Evolutionary conservation across 2,113 vertebrate genomes (phyloP), one percentile per base, ranked within the genome.

Genomic region (Anolis carolinensis): DNA sequence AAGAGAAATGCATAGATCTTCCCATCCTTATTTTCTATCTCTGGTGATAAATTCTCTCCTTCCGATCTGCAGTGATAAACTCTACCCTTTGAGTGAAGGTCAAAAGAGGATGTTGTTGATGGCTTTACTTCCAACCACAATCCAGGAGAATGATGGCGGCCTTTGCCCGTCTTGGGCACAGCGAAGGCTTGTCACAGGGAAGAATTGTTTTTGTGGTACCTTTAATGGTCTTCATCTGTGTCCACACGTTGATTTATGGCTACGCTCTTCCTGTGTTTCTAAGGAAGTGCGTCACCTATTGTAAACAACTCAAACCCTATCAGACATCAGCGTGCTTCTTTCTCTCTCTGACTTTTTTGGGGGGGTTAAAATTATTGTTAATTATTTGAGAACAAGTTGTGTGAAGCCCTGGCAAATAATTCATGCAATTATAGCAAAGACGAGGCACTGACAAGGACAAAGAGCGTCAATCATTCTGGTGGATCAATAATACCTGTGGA

Each of bases 381-480:
- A 94, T 93, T 91, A 92, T 94, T 73, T 90, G 89, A 92, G 84
- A 90, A 93, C 92, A 90, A 93, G 90, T 88, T 92, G 75, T 93
- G 84, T 84, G 92, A 91, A 89, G 85, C 88, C 93, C 79, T 25
- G 4, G 81, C 89, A 92, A 88, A 95, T 94, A 95, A 93, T 94
- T 94, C 93, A 94, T 91, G 90, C 89, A 94, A 93, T 95, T 95
- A 91, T 87, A 90, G 80, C 85, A 80, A 92, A 87, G 90, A 93
- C 88, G 88, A 93, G 86, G 86, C 89, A 34, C 82, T 92, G 93
- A 90, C 89, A 93, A 89, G 78, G 79, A 84, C 85, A 85, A 77
- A 79, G 84, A 80, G 7, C 88, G 91, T 95, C 91, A 86, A 83
- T 95, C 92, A 90, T 77, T 87, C 86, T 4, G 36, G 36, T 75